Evolutionary conservation across 1,140 invertebrate genomes (phyloP), one percentile per base, ranked within the genome.

Genomic region (Chironomus striatipennis): DNA sequence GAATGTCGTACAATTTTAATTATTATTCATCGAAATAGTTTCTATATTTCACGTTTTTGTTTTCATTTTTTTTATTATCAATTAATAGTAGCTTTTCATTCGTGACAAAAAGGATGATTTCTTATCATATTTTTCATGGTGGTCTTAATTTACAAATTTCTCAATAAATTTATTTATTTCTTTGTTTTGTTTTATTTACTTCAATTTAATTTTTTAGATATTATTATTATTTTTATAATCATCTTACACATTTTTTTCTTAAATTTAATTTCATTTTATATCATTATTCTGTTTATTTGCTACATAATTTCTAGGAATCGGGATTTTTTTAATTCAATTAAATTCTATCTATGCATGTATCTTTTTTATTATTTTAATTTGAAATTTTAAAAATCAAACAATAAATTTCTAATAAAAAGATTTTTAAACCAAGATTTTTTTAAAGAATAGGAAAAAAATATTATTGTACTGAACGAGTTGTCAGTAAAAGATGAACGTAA

Each of bases 41-140:
- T 57, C 47, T 57, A 57, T 57, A 57, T 57, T 57, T 57, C 47
- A 57, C 8, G 24, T 34, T 34, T 34, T 34, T 34, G 1, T 57
- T 57, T 12, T 12, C 47, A 57, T 10, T 57, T 70, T 67, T 65
- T 21, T 70, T 21, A 70, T 70, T 10, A 18, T 21, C 10, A 70
- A 70, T 70, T 70, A 20, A 70, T 15, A 70, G 65, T 70, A 17
- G 17, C 20, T 70, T 70, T 70, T 70, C 17, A 70, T 70, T 70
- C 65, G 65, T 70, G 65, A 70, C 65, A 70, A 70, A 70, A 70
- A 70, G 18, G 65, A 70, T 70, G 20, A 70, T 20, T 70, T 70
- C 65, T 70, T 20, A 57, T 57, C 15, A 57, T 57, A 10, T 34
- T 5, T 34, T 34, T 34, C 5, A 57, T 57, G 47, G n/a, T 57